Evolutionary conservation across 1,140 invertebrate species (phyloP), one percentile per base, ranked within the genome.

Genomic region (Scaptomyza montana): DNA sequence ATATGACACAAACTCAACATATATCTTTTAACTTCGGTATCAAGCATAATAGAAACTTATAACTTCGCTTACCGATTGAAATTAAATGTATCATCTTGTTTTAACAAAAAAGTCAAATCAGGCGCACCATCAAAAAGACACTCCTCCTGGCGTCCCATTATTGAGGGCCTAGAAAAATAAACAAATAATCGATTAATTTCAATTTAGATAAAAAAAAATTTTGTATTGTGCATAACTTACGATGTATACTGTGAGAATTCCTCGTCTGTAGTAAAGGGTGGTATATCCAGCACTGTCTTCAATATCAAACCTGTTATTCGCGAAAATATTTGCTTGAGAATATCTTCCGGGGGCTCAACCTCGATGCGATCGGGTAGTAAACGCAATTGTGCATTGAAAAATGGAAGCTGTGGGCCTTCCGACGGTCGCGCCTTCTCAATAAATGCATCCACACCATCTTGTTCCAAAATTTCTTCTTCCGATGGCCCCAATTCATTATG

Each of bases 81-180:
- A 80, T 91, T 93, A 81, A 93, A 93, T 63, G 91, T 92, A 25
- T 74, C 82, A 90, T 95, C 94, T 61, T 92, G 92, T 39, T 93
- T 92, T 28, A 95, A 89, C 0, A 95, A 91, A 55, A 91, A 92
- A 10, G 90, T 65, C 28, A 95, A 69, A 67, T 93, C 93, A 2
- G 94, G 94, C 3, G 94, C 94, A 33, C 93, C 89, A 3, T 93
- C 93, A 70, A 92, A 93, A 0, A 93, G 89, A 62, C 94, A 92
- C 63, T 94, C 93, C 80, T 94, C 94, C 91, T 94, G 93, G 43
- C 93, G 93, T 54, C 93, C 94, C 92, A 94, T 94, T 33, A 95
- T 94, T 6, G 93, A 93, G 1, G 94, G 94, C 59, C 94, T 94
- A 19, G 1, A 28, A 36, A 6, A 63, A 28, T n/a, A n/a, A 3